These are phyloP conservation scores for Myotis myotis DNA, from an alignment of 2,797 vertebrate genomes.

Conservation along the genomic window DNA sequence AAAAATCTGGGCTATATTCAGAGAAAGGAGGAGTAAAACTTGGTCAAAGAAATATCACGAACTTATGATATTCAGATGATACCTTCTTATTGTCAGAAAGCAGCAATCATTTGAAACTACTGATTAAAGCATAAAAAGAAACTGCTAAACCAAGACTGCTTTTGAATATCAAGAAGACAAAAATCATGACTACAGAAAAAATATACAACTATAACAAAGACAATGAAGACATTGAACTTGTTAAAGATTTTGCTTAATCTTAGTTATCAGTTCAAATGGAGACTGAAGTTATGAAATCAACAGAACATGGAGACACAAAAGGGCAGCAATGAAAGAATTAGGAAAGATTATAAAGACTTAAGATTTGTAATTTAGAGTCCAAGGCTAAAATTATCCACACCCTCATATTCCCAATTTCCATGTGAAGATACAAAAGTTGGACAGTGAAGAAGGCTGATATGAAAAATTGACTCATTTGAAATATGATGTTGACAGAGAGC, in stretches of 20 bases:
- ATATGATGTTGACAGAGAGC: not conserved
- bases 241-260: not conserved
- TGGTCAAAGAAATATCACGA: not conserved
- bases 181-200: not conserved
- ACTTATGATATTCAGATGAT: not conserved
- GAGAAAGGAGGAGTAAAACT: not conserved
- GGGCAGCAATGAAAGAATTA: not conserved
- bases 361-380: not conserved
- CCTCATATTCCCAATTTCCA: not conserved
- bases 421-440: not conserved
- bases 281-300: not conserved
- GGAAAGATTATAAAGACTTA: not conserved
- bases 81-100: not conserved
- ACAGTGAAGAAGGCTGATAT: not conserved
- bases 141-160: not conserved
- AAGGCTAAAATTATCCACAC: not conserved
- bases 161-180: not conserved
- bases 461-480: not conserved
- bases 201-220: not conserved
- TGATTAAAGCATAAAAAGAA: not conserved
- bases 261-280: not conserved
- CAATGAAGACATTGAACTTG: not conserved
- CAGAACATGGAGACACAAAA: not conserved
- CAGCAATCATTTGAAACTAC: not conserved
- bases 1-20: not conserved